A percentile compares a stretch with the other conserved stretches of the same genome.
phyloP scores from a whole-genome alignment of 2,113 vertebrate species.

The Ceratotherium simum region DNA sequence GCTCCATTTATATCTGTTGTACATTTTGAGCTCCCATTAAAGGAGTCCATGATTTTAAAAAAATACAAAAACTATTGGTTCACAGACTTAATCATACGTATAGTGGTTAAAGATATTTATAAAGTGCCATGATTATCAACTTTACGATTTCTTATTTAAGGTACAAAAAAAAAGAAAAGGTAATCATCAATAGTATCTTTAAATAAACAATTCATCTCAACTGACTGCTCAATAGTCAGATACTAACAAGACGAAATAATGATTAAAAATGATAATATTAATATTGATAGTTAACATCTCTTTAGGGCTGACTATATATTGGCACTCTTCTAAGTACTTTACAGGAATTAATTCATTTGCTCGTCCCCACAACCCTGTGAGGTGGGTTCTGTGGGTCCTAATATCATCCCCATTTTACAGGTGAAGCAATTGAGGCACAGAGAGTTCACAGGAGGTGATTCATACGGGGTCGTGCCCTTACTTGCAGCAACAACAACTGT shows the following conservation, averaged over 20 bases:
- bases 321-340: background rate
- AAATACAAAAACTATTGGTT: background rate
- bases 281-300: background rate
- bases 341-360: background rate
- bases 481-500: no score
- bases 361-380: background rate
- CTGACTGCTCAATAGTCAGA: background rate
- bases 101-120: background rate
- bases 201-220: background rate
- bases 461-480: background rate
- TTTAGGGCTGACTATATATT: background rate
- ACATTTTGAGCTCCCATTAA: background rate
- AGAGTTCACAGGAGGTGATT: background rate
- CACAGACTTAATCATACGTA: background rate
- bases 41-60: background rate
- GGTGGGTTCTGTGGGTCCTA: background rate
- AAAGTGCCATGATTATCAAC: background rate
- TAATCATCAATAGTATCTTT: background rate
- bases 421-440: background rate
- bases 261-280: background rate
- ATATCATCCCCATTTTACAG: background rate
- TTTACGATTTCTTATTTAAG: conserved; percentile 58
- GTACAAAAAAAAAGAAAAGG: conserved; percentile 28
- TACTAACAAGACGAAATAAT: conserved; percentile 6
- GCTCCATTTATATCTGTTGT: background rate